These are phyloP conservation scores for Mallotus villosus DNA, from an alignment of 2,797 vertebrate species.

Conservation along the genomic window DNA sequence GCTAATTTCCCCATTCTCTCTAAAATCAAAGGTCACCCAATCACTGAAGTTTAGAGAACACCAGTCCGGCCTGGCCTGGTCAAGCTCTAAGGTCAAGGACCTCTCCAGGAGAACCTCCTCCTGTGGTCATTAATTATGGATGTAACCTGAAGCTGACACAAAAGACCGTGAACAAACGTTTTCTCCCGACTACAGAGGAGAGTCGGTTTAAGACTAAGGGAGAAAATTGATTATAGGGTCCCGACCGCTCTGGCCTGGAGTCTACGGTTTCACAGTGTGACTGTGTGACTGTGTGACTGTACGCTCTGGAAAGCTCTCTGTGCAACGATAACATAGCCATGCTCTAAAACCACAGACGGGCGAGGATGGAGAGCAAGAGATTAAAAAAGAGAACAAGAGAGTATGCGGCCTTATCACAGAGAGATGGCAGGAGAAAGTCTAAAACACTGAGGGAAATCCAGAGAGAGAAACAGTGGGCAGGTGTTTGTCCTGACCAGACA, in stretches of 20 bases:
- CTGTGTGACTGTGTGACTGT: conserved; percentile 54
- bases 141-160: conserved; percentile 68
- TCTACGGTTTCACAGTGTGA: conserved; percentile 39
- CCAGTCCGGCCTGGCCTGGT: conserved; percentile 50
- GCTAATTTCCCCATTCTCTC: not conserved
- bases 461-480: too few relatives aligned
- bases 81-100: conserved; percentile 68
- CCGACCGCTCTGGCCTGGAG: conserved; percentile 33
- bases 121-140: conserved; percentile 77
- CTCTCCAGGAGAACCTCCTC: conserved; percentile 45
- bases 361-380: conserved; percentile 12
- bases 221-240: conserved; percentile 27
- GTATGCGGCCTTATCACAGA: not conserved
- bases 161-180: conserved; percentile 69
- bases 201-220: not conserved
- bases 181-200: conserved; percentile 15
- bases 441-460: not conserved
- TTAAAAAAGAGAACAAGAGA: not conserved
- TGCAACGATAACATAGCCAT: conserved; percentile 41
- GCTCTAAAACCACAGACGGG: conserved; percentile 23
- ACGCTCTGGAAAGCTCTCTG: conserved; percentile 54
- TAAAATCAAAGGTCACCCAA: conserved; percentile 42
- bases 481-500: too few relatives aligned
- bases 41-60: conserved; percentile 64
- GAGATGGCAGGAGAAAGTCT: not conserved